These are phyloP conservation scores for Oxycera nigricornis DNA, from an alignment of 2,888 invertebrate genomes.

Conservation along the genomic window DNA sequence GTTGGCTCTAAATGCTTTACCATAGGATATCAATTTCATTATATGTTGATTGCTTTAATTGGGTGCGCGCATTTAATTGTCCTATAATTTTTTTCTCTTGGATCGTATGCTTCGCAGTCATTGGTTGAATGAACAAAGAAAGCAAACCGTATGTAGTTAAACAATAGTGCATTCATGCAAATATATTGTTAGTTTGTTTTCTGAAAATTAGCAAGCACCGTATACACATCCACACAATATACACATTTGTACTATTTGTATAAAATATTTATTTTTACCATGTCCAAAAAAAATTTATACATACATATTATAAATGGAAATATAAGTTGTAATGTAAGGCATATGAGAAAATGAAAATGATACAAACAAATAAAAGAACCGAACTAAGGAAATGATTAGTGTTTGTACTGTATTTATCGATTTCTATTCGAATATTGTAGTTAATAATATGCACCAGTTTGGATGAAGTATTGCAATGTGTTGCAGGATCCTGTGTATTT, in stretches of 20 bases:
- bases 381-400: too few species aligned
- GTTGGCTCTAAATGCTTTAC: background rate
- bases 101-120: slow-evolving; percentile 17
- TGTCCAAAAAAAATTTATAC: slow-evolving; percentile 29
- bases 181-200: background rate
- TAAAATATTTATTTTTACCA: slow-evolving; percentile 38
- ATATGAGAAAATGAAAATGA: slow-evolving; percentile 29
- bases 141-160: background rate
- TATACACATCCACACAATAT: slow-evolving; percentile 22
- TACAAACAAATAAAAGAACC: slow-evolving; percentile 11
- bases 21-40: background rate
- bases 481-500: too few species aligned
- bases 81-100: background rate
- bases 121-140: slow-evolving; percentile 12
- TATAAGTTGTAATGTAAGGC: slow-evolving; percentile 31
- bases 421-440: too few species aligned
- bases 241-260: slow-evolving; percentile 34
- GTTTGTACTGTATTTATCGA: too few species aligned
- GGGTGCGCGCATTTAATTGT: slow-evolving; percentile 14
- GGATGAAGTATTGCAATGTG: too few species aligned
- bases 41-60: background rate
- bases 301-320: slow-evolving; percentile 24
- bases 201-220: slow-evolving; percentile 3
- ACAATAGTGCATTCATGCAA: background rate
- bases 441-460: too few species aligned